Conservation (phyloP, 2,888 invertebrate genomes). For the Volucella bombylans region DNA sequence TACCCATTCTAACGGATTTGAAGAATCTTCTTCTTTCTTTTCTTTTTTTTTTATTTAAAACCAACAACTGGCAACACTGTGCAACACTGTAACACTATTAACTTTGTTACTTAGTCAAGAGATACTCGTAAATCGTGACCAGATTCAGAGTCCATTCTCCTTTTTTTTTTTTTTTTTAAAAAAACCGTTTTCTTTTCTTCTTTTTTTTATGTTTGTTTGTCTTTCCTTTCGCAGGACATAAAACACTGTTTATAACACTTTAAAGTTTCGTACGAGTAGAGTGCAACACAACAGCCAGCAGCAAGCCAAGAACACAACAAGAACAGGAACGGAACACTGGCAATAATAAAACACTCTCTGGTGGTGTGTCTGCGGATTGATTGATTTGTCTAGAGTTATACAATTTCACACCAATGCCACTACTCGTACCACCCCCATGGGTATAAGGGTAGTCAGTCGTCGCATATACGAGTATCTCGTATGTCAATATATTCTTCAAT, state of each 20-base stretch:
- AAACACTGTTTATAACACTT: no score
- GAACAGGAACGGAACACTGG: background rate
- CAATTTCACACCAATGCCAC: slow-evolving; percentile 63
- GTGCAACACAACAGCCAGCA: no score
- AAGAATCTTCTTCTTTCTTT: slow-evolving; percentile 3
- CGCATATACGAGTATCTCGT: no score
- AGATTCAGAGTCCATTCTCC: slow-evolving; percentile 51
- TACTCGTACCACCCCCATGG: slow-evolving; percentile 27
- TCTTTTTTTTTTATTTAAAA: background rate
- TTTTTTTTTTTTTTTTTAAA: no score
- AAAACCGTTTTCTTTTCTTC: no score
- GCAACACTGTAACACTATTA: slow-evolving; percentile 14
- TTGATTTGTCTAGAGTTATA: slow-evolving; percentile 72
- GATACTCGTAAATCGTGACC: slow-evolving; percentile 33
- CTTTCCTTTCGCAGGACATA: no score
- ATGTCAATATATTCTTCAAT: background rate
- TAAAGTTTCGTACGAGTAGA: no score
- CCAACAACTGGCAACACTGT: background rate
- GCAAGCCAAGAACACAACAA: no score
- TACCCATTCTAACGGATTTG: slow-evolving; percentile 55
- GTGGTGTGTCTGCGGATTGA: slow-evolving; percentile 63
- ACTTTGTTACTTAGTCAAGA: slow-evolving; percentile 37
- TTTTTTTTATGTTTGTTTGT: no score
- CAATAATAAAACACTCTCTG: slow-evolving; percentile 23
- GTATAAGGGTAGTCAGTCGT: slow-evolving; percentile 2